Evolutionary conservation across 2,113 vertebrate genomes (phyloP), one percentile per base, ranked within the genome.

Genomic region (Rhodinocichla rosea): DNA sequence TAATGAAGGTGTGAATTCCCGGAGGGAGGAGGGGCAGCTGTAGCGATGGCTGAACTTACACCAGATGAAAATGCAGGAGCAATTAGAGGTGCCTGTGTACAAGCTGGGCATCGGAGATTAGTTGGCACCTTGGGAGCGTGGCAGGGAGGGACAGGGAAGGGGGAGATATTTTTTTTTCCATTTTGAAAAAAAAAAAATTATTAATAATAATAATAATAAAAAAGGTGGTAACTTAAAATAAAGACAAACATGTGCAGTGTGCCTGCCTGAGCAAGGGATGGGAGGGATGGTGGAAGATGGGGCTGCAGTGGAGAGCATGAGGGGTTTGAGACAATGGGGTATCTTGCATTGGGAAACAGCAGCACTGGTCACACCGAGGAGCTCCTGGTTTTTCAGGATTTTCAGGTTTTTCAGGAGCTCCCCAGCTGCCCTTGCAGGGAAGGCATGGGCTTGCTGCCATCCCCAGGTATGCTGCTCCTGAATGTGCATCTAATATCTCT

Each of bases 1-100:
- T 99, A 99, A 99, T 99, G 99, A 99, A 99, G 99, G 98, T 99
- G 99, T 98, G 98, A 99, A 98, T 98, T 98, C 98, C 98, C 98
- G 94, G 96, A 97, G 98, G 98, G 98, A 98, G 97, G 98, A 97
- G 98, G 98, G 98, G 98, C 98, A 98, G 98, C 98, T 98, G 98
- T 98, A 98, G 98, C 97, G 97, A 98, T 98, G 98, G 98, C 98
- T 98, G 98, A 98, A 98, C 98, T 98, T 98, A 98, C 98, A 98
- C 98, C 98, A 98, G 98, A 98, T 98, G 98, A 98, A 98, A 98
- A 98, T 98, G 98, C 98, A 98, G 98, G 98, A 98, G 98, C 98
- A 98, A 98, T 98, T 98, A 98, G 98, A 98, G 98, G 97, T 98
- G 98, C 98, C 98, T 98, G 98, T 98, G 97, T 98, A 97, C 97